Percentiles rank a stretch among this genome's conserved stretches.
Evolutionary conservation across 2,113 vertebrate species (phyloP).

Genomic region (Typhlomys cinereus): DNA sequence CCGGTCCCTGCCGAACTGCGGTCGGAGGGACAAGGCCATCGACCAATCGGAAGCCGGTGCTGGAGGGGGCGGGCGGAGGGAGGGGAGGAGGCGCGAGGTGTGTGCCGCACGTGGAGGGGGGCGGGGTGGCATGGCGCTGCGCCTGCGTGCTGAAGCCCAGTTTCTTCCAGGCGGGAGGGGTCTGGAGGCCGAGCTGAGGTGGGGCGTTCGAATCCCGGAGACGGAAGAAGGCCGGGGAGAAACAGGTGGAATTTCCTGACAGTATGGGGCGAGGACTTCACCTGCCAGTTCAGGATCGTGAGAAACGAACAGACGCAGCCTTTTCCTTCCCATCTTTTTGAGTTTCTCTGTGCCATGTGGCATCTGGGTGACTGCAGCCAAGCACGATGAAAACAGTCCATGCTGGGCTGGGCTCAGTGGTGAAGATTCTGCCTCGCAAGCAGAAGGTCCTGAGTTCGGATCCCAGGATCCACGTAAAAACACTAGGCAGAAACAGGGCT

Average conservation of each 20-base stretch:
- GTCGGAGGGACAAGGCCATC: conserved; percentile 86
- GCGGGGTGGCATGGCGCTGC: not conserved
- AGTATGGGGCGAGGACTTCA: not conserved
- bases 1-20: conserved; percentile 80
- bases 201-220: not conserved
- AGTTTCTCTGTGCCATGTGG: too few relatives aligned
- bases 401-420: too few relatives aligned
- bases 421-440: too few relatives aligned
- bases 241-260: not conserved
- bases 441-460: too few relatives aligned
- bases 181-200: not conserved
- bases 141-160: not conserved
- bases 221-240: not conserved
- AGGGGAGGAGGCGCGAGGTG: conserved; percentile 61
- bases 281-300: not conserved
- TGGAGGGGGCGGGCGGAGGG: conserved; percentile 72
- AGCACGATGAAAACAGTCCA: too few relatives aligned
- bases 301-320: not conserved
- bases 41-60: conserved; percentile 82
- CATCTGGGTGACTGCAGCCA: too few relatives aligned
- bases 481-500: too few relatives aligned
- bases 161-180: not conserved
- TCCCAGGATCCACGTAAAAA: too few relatives aligned
- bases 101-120: conserved; percentile 71
- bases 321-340: not conserved